These are phyloP conservation scores for Troides helena DNA, from an alignment of 2,888 invertebrate species.

Conservation along the genomic window DNA sequence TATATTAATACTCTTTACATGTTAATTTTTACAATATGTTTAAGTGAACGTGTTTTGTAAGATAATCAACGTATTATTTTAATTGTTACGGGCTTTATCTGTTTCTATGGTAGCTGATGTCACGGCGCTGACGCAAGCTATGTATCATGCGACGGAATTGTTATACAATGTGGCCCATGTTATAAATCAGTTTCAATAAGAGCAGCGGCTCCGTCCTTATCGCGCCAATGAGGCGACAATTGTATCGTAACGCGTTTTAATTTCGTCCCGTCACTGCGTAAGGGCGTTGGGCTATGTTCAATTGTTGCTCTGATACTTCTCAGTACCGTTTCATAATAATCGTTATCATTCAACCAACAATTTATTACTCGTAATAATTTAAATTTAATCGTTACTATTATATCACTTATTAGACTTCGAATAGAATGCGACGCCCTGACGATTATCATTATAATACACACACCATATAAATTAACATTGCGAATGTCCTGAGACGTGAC, in stretches of 20 bases:
- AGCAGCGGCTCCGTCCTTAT: conserved; percentile 11
- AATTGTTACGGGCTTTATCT: conserved; percentile 16
- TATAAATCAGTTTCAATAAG: conserved; percentile 31
- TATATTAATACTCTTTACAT: neutral
- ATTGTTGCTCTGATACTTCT: neutral
- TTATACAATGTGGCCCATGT: conserved; percentile 32
- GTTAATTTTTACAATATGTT: neutral
- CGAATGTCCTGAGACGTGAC: too few relatives aligned
- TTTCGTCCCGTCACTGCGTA: neutral
- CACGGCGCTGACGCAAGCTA: conserved; percentile 40
- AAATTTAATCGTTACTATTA: neutral
- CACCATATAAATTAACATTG: too few relatives aligned
- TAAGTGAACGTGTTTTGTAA: neutral
- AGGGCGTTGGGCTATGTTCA: neutral
- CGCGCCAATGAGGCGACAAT: conserved; percentile 21
- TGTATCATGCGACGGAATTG: conserved; percentile 37
- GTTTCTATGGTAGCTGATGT: conserved; percentile 35
- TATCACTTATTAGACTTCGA: too few relatives aligned
- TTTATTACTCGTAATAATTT: neutral
- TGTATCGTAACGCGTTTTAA: conserved; percentile 21
- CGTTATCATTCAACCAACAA: neutral
- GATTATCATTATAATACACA: too few relatives aligned
- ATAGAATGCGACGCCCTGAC: neutral
- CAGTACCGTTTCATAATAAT: neutral
- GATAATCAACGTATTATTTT: conserved; percentile 8